These are phyloP conservation scores for Polyergus mexicanus DNA, from an alignment of 1,140 invertebrate species.

Conservation along the genomic window DNA sequence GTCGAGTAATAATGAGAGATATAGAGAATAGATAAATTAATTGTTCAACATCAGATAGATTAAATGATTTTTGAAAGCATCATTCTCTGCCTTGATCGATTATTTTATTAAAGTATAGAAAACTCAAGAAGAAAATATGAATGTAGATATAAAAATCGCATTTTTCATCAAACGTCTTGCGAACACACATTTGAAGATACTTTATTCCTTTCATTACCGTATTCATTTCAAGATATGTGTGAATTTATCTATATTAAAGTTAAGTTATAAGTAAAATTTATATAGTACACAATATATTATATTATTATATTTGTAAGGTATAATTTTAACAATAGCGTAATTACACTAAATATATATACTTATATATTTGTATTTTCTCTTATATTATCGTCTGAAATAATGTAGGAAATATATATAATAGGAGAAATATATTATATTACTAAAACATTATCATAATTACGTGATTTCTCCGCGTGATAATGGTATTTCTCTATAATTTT, in stretches of 20 bases:
- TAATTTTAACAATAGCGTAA: background rate
- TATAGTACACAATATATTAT: background rate
- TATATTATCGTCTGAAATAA: background rate
- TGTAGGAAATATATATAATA: too few species aligned
- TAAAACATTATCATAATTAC: conserved; percentile 5
- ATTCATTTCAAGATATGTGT: background rate
- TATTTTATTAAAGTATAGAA: background rate
- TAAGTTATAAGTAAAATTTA: background rate
- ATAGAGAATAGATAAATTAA: conserved; percentile 14
- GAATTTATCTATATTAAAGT: background rate
- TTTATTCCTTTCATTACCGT: too few species aligned
- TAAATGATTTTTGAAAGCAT: background rate
- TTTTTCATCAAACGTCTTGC: background rate
- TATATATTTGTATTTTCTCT: background rate
- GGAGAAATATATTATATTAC: background rate
- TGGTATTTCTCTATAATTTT: conserved; percentile 7
- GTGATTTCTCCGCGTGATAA: background rate
- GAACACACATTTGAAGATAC: background rate
- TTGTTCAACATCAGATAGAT: background rate
- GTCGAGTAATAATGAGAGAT: background rate
- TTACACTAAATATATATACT: background rate
- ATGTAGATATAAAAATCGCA: background rate
- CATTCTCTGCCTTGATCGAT: background rate
- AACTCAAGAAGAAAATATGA: background rate
- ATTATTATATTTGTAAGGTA: too few species aligned